A percentile compares a stretch with the other conserved stretches of the same genome.
Evolutionary conservation across 2,797 vertebrate species (phyloP).

Genomic region (Chloroceryle inda): DNA sequence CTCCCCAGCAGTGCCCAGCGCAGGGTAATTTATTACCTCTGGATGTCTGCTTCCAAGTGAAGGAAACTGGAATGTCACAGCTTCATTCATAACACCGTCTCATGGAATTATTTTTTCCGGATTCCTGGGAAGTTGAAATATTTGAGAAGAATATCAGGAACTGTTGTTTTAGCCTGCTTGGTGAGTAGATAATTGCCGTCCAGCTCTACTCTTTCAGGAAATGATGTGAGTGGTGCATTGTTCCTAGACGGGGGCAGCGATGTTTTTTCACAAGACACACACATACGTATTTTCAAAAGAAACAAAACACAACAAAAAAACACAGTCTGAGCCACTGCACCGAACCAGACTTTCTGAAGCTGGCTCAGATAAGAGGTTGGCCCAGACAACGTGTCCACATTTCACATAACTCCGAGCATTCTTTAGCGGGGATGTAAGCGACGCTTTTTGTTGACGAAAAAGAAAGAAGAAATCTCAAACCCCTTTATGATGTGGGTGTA

Average conservation of each 20-base stretch:
- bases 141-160: conserved; percentile 89
- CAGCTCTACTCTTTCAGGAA: conserved; percentile 83
- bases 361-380: conserved; percentile 79
- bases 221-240: conserved; percentile 82
- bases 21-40: conserved; percentile 60
- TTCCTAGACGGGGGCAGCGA: conserved; percentile 72
- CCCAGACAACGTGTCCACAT: conserved; percentile 76
- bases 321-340: conserved; percentile 46
- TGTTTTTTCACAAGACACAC: conserved; percentile 66
- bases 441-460: conserved; percentile 62
- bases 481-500: conserved; percentile 74
- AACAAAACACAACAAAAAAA: conserved; percentile 72
- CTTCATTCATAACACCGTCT: conserved; percentile 82
- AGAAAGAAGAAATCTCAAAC: neutral
- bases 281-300: conserved; percentile 68
- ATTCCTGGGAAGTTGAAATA: conserved; percentile 86
- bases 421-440: conserved; percentile 77
- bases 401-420: conserved; percentile 73
- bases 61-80: conserved; percentile 80
- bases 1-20: conserved; percentile 9
- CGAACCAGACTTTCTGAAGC: conserved; percentile 74
- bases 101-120: conserved; percentile 88
- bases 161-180: conserved; percentile 84
- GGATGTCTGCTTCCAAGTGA: conserved; percentile 61
- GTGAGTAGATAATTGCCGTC: conserved; percentile 85